Evolutionary conservation across 2,797 vertebrate genomes (phyloP).

Genomic region (Tinamus major): DNA sequence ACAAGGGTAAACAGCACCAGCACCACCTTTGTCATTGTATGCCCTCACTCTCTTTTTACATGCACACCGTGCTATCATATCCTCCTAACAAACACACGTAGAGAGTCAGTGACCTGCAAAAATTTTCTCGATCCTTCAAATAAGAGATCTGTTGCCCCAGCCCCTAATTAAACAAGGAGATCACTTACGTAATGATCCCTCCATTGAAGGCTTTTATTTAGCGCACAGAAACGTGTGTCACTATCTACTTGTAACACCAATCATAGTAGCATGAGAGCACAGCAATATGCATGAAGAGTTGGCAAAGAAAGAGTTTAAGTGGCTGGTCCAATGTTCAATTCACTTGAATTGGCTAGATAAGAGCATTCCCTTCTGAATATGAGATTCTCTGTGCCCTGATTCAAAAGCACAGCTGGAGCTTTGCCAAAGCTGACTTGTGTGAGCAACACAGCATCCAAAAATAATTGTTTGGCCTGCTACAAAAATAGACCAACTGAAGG

Average conservation of each 20-base stretch:
- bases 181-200: neutral
- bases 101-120: neutral
- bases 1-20: neutral
- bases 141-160: neutral
- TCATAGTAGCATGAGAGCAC: neutral
- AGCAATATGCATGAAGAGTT: neutral
- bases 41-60: neutral
- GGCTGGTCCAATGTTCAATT: neutral
- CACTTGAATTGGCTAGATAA: neutral
- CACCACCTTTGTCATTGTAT: neutral
- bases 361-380: neutral
- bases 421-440: neutral
- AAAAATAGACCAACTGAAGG: neutral
- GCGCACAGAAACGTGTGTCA: neutral
- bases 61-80: fast-evolving
- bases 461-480: neutral
- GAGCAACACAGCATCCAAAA: neutral
- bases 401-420: neutral
- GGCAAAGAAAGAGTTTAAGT: neutral
- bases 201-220: slow-evolving; percentile 19
- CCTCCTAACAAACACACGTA: neutral
- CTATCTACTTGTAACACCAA: neutral
- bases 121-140: slow-evolving; percentile 15
- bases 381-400: neutral
- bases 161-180: neutral